phyloP scores from a whole-genome alignment of 1,140 invertebrate genomes.

The Drosophila ogumai region DNA sequence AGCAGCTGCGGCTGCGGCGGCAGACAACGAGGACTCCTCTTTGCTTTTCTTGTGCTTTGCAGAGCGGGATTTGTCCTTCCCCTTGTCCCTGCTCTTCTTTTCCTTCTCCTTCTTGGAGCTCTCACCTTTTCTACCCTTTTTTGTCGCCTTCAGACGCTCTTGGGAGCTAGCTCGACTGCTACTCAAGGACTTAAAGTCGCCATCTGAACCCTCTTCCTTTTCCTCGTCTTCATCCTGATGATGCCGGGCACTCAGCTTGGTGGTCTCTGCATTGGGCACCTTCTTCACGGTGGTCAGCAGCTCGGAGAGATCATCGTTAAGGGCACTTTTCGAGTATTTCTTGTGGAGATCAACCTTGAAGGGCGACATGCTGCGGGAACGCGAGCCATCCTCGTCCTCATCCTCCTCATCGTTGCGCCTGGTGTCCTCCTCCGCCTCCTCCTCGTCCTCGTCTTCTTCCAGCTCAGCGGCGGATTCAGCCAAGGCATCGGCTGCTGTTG shows the following conservation, averaged over 20 bases:
- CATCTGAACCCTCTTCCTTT: conserved; percentile 44
- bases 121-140: conserved; percentile 40
- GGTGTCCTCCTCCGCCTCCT: neutral
- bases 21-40: conserved; percentile 40
- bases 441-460: conserved; percentile 62
- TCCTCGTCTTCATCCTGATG: conserved; percentile 68
- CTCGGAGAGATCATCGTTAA: conserved; percentile 83
- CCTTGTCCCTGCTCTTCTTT: conserved; percentile 36
- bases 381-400: conserved; percentile 59
- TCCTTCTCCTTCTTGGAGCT: conserved; percentile 45
- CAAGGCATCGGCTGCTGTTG: conserved; percentile 72
- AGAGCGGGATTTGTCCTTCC: conserved; percentile 43
- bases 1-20: conserved; percentile 66
- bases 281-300: conserved; percentile 80
- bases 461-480: conserved; percentile 75
- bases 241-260: conserved; percentile 65
- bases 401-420: conserved; percentile 24
- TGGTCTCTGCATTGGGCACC: conserved; percentile 59
- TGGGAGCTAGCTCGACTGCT: conserved; percentile 56
- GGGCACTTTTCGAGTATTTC: conserved; percentile 85
- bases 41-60: conserved; percentile 64
- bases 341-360: conserved; percentile 85
- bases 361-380: conserved; percentile 78
- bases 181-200: conserved; percentile 70
- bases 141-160: conserved; percentile 30